Conservation (phyloP, 2,888 invertebrate genomes). For the Gonocerus acuteangulatus region DNA sequence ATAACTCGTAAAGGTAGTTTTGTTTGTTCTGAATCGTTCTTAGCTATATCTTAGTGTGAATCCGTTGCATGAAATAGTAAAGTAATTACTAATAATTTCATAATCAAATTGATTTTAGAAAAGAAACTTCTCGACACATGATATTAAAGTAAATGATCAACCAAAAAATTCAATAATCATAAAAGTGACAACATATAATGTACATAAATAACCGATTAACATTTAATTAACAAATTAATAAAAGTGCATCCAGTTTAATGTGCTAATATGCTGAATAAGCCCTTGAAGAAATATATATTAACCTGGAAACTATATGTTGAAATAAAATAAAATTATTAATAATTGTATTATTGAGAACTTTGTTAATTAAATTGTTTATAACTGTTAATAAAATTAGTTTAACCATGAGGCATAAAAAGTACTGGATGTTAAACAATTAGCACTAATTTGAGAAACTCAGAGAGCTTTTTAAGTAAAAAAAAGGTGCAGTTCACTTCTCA, state of each 20-base stretch:
- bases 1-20: constrained; percentile 11
- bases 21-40: constrained; percentile 22
- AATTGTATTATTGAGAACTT: neutral
- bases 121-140: neutral
- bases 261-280: constrained; percentile 32
- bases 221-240: constrained; percentile 37
- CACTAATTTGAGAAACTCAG: neutral
- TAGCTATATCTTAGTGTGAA: constrained; percentile 9
- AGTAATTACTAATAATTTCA: constrained; percentile 4
- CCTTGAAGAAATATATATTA: constrained; percentile 25
- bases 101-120: constrained; percentile 29
- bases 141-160: neutral
- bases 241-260: constrained; percentile 36
- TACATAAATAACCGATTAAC: constrained; percentile 36
- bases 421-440: neutral
- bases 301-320: constrained; percentile 5
- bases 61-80: constrained; percentile 17
- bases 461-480: constrained; percentile 35
- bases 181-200: constrained; percentile 35
- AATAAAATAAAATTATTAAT: constrained; percentile 11
- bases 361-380: constrained; percentile 16
- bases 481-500: constrained; percentile 51
- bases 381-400: constrained; percentile 5
- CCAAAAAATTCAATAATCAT: neutral
- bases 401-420: neutral